These are phyloP conservation scores for Pachycephus smyrnensis DNA, from an alignment of 2,888 invertebrate species.

Conservation along the genomic window DNA sequence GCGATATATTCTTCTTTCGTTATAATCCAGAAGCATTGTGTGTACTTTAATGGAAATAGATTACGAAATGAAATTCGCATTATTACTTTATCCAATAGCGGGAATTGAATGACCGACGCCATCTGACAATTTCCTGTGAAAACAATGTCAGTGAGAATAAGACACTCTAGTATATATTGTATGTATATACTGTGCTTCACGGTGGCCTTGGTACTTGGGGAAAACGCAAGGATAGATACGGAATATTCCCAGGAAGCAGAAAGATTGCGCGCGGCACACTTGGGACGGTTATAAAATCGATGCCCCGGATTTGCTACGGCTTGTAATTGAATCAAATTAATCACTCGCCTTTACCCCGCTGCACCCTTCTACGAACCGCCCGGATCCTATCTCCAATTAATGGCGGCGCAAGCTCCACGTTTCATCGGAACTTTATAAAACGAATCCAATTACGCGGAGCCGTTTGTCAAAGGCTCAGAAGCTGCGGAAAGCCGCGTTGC, in stretches of 20 bases:
- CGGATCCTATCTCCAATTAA: constrained; percentile 49
- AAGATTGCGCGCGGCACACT: background rate
- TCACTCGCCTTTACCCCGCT: constrained; percentile 43
- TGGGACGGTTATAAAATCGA: constrained; percentile 51
- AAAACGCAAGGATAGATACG: background rate
- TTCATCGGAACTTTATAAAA: constrained; percentile 53
- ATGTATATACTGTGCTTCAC: background rate
- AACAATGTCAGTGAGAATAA: background rate
- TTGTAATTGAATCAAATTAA: constrained; percentile 59
- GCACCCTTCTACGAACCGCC: constrained; percentile 35
- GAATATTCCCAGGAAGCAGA: background rate
- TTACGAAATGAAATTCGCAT: background rate
- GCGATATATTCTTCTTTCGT: background rate
- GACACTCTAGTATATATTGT: background rate
- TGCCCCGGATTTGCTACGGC: constrained; percentile 45
- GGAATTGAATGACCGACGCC: background rate
- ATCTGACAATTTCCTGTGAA: background rate
- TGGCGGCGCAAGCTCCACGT: constrained; percentile 44
- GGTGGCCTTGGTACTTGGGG: background rate
- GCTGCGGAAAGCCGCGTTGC: constrained; percentile 11
- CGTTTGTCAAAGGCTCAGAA: constrained; percentile 50
- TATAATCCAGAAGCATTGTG: background rate
- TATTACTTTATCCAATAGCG: background rate
- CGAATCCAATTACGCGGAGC: constrained; percentile 50
- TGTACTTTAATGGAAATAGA: background rate